Base-by-base conservation (phyloP, 23 tunicate species). In the Corella eumyota region DNA sequence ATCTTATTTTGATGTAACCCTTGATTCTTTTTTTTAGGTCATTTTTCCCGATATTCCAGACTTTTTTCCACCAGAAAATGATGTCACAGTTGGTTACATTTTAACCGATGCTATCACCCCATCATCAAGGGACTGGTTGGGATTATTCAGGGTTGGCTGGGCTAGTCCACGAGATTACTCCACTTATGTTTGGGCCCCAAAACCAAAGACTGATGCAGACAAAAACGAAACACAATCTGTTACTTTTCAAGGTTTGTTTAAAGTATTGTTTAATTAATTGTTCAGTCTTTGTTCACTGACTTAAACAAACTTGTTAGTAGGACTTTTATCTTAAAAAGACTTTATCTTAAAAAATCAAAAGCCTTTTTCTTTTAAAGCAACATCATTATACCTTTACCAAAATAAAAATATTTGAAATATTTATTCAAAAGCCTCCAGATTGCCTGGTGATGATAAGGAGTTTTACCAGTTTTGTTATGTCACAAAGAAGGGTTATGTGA, bases 381-480 rank as follows among this genome's bases (percentile, higher is more conserved):
- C n/a, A n/a, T n/a, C n/a, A n/a, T n/a, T n/a, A n/a, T n/a, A n/a
- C n/a, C n/a, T n/a, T n/a, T n/a, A n/a, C n/a, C n/a, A n/a, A n/a
- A n/a, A n/a, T n/a, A n/a, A n/a, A n/a, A n/a, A n/a, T n/a, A n/a
- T n/a, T n/a, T n/a, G n/a, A n/a, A n/a, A n/a, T n/a, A n/a, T 0
- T 55, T 23, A 20, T 70, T 40, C 36, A 32, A n/a, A 61, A 69
- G 81, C 82, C 26, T 84, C 69, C 55, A 74, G 75, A 27, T 68
- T 84, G 34, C 94, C 94, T 20, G 66, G 64, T 22, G 83, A 84
- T 32, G 71, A 75, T 55, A 69, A 64, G 29, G 94, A 84, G 50
- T 84, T 84, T 34, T 84, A 84, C 52, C 94, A 84, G 63, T 84
- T 84, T 58, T 84, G 94, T 56, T 84, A 84, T 54, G 94, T 84